Conservation (phyloP, 1,140 invertebrate genomes). For the Melanaphis sacchari region DNA sequence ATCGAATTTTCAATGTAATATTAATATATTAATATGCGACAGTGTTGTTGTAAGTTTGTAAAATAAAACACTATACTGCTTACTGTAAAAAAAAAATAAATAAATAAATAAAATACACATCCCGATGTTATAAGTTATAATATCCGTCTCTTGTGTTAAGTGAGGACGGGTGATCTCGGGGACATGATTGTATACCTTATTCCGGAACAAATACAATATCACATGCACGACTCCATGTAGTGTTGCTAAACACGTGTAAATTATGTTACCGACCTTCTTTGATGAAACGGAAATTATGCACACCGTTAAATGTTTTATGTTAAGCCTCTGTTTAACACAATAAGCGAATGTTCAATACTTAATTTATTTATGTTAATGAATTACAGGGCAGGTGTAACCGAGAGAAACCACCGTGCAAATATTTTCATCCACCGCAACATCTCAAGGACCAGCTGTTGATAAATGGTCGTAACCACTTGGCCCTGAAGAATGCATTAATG, state of each 20-base stretch:
- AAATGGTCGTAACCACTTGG: conserved; percentile 99
- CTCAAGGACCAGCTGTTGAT: conserved; percentile 99
- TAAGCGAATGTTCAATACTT: background rate
- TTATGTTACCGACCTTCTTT: background rate
- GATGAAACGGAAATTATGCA: background rate
- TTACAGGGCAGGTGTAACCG: conserved; percentile 98
- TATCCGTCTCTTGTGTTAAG: no score
- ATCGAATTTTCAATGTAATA: no score
- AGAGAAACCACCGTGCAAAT: conserved; percentile 99
- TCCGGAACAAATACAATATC: background rate
- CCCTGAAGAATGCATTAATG: conserved; percentile 95
- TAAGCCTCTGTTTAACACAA: background rate
- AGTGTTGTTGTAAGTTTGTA: no score
- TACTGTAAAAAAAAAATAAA: no score
- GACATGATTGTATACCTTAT: background rate
- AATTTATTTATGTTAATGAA: conserved; percentile 58
- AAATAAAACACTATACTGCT: no score
- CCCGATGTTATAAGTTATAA: no score
- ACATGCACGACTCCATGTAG: background rate
- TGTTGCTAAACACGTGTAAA: background rate
- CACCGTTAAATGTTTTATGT: background rate
- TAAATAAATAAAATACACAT: no score
- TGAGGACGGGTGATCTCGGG: no score
- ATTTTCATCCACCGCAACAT: conserved; percentile 99
- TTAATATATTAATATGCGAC: no score